Conservation (phyloP, 2,888 invertebrate species). For the Linnaemya vulpina region DNA sequence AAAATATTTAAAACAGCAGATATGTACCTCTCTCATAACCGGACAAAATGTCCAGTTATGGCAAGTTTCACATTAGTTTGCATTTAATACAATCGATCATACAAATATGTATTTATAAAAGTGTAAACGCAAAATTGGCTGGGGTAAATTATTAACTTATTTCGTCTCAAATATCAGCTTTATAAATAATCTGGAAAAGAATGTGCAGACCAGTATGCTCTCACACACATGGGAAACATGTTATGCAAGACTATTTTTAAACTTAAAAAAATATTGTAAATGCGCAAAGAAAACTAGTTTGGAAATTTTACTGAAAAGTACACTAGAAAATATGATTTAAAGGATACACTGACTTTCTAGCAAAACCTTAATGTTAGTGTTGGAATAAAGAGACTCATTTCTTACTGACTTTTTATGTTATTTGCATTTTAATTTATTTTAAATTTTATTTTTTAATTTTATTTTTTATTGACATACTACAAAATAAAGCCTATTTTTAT, state of each 20-base stretch:
- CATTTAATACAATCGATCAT: background rate
- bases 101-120: background rate
- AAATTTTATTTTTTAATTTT: slow-evolving; percentile 25
- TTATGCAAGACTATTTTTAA: slow-evolving; percentile 35
- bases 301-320: background rate
- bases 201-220: background rate
- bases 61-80: too few species aligned
- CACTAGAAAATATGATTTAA: background rate
- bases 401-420: slow-evolving; percentile 33
- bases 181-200: background rate
- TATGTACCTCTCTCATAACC: too few species aligned
- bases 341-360: background rate
- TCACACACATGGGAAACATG: background rate
- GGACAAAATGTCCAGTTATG: too few species aligned
- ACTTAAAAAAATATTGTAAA: slow-evolving; percentile 7
- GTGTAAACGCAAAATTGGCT: background rate
- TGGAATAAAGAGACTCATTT: slow-evolving; percentile 6
- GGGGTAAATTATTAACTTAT: background rate
- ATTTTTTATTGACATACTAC: slow-evolving; percentile 61
- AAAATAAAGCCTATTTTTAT: slow-evolving; percentile 63
- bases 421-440: slow-evolving; percentile 32
- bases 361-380: background rate
- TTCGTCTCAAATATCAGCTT: background rate
- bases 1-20: too few species aligned
- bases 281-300: slow-evolving; percentile 38